Percentiles rank a stretch among this genome's conserved stretches.
These are phyloP conservation scores for Pipistrellus pipistrellus DNA, from an alignment of 2,797 vertebrate species.

Conservation along the genomic window DNA sequence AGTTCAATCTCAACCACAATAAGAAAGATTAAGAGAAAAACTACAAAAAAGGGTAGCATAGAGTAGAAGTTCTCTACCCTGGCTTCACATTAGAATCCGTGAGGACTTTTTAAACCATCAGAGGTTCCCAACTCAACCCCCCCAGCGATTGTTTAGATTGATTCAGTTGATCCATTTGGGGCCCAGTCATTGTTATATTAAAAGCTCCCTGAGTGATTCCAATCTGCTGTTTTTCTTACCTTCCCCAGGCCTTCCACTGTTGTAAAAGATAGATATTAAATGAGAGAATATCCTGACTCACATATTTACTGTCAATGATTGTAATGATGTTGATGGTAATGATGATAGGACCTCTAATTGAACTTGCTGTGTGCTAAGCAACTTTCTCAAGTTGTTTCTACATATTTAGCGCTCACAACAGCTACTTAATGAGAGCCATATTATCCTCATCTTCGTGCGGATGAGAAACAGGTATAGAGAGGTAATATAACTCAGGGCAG, in stretches of 20 bases:
- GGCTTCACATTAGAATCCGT: not conserved
- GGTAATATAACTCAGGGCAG: not conserved
- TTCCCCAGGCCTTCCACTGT: not conserved
- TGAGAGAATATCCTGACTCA: not conserved
- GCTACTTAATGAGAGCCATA: not conserved
- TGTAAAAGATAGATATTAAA: not conserved
- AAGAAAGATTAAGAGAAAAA: not conserved
- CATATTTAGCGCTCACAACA: not conserved
- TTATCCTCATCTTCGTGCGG: not conserved
- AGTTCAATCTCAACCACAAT: not conserved
- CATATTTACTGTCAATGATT: not conserved
- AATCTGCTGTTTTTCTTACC: not conserved
- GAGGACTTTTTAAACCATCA: not conserved
- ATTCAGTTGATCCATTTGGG: not conserved
- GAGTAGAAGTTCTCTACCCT: not conserved
- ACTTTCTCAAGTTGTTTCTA: slow-evolving; percentile 21
- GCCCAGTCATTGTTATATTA: not conserved
- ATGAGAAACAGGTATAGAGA: not conserved
- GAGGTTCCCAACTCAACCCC: not conserved
- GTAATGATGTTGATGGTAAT: not conserved
- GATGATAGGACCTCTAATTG: not conserved
- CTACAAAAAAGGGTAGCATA: not conserved
- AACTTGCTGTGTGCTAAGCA: not conserved
- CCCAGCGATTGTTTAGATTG: not conserved
- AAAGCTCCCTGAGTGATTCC: not conserved